These are phyloP conservation scores for Zhuqinia jingwanae DNA, from an alignment of 2,888 invertebrate genomes.

Conservation along the genomic window DNA sequence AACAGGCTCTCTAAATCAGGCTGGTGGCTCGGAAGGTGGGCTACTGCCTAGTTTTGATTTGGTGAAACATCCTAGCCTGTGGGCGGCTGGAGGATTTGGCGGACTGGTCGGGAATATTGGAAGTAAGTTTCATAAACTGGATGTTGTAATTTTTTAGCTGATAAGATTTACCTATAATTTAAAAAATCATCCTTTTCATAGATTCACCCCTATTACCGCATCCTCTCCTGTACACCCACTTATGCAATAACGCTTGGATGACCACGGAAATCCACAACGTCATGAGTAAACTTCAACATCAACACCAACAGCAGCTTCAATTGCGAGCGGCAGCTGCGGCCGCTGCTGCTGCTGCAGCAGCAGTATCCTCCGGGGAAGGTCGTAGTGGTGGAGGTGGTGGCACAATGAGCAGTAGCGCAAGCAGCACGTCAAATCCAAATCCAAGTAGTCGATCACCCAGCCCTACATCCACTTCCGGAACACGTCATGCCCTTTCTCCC, in stretches of 20 bases:
- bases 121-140: conserved; percentile 45
- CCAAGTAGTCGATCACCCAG: conserved; percentile 67
- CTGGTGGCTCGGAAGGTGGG: conserved; percentile 25
- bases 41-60: conserved; percentile 75
- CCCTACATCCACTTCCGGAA: conserved; percentile 58
- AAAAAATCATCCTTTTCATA: background rate
- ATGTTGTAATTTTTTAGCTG: background rate
- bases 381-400: conserved; percentile 47
- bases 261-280: conserved; percentile 79
- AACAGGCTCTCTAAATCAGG: conserved; percentile 13
- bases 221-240: conserved; percentile 78
- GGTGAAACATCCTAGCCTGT: conserved; percentile 75
- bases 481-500: conserved; percentile 59
- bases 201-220: conserved; percentile 76
- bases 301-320: conserved; percentile 77
- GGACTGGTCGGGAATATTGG: conserved; percentile 68
- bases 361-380: conserved; percentile 5
- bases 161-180: too few relatives aligned
- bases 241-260: conserved; percentile 79
- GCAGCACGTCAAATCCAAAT: conserved; percentile 62
- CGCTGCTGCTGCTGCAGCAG: conserved; percentile 49
- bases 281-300: conserved; percentile 78
- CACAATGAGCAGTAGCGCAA: conserved; percentile 53
- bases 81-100: conserved; percentile 73
- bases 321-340: conserved; percentile 56